phyloP scores from a whole-genome alignment of 2,113 vertebrate species.

The Dryoscopus gambensis region DNA sequence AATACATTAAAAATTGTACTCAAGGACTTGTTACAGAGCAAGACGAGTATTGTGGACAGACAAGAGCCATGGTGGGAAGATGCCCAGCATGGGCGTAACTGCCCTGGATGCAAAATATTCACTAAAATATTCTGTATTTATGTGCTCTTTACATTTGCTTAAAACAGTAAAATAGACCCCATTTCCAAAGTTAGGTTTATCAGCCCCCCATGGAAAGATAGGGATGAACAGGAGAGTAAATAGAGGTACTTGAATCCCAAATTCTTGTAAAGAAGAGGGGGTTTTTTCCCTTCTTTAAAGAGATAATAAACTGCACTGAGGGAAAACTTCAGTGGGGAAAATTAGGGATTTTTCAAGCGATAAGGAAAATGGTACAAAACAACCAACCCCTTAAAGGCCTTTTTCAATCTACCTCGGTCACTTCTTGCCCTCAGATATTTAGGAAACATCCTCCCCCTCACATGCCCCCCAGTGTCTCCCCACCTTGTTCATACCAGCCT shows the following conservation, averaged over 20 bases:
- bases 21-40: background rate
- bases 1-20: background rate
- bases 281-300: background rate
- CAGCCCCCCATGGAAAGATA: fast-evolving
- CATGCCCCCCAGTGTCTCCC: background rate
- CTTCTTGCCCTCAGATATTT: background rate
- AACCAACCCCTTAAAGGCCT: background rate
- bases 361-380: background rate
- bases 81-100: background rate
- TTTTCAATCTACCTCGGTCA: background rate
- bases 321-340: background rate
- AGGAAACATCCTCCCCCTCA: background rate
- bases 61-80: background rate
- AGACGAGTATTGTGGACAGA: background rate
- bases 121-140: background rate
- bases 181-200: background rate
- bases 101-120: background rate
- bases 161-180: background rate
- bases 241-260: background rate
- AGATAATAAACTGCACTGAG: background rate
- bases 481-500: background rate
- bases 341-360: background rate
- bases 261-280: background rate
- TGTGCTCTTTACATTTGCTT: background rate
- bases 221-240: background rate